Evolutionary conservation across 2,888 invertebrate genomes (phyloP), one percentile per base, ranked within the genome.

Genomic region (Octodonta nipae): DNA sequence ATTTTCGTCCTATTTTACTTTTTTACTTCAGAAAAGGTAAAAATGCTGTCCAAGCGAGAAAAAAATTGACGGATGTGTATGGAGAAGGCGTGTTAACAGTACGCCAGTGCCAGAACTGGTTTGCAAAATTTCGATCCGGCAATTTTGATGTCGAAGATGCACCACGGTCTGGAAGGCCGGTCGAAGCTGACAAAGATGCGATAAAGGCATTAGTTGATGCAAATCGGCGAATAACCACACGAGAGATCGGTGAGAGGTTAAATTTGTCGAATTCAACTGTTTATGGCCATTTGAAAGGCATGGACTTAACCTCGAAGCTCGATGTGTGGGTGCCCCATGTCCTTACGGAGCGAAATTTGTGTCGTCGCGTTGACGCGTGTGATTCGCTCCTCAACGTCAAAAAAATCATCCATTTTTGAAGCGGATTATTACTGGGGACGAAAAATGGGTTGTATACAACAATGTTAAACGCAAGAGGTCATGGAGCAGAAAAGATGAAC

Each of bases 381-480:
- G 20, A 20, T n/a, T 20, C 20, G 6, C n/a, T 20, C 7, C 20
- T 20, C 7, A 20, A 20, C 20, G 20, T 20, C 6, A 20, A 7
- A n/a, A 20, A 20, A 20, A 20, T n/a, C 6, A 20, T n/a, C 20
- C 20, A 20, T 20, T 20, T 20, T n/a, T 20, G n/a, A n/a, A 20
- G n/a, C 6, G 20, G n/a, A 20, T 20, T n/a, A 20, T 20, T 7
- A 20, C 20, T 7, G 20, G 20, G 6, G 20, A 20, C n/a, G 20
- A 20, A 20, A 20, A 20, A 20, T 20, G 20, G 20, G n/a, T 20
- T 20, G 20, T 20, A n/a, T 20, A 20, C n/a, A n/a, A 20, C n/a
- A 20, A 20, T 20, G 20, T 20, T 7, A n/a, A 7, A 6, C 20
- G n/a, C 6, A 20, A 20, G n/a, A 7, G 20, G n/a, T 20, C 20